A percentile compares a stretch with the other conserved stretches of the same genome.
Conservation (phyloP, 2,797 vertebrate species). For the Tamandua tetradactyla region DNA sequence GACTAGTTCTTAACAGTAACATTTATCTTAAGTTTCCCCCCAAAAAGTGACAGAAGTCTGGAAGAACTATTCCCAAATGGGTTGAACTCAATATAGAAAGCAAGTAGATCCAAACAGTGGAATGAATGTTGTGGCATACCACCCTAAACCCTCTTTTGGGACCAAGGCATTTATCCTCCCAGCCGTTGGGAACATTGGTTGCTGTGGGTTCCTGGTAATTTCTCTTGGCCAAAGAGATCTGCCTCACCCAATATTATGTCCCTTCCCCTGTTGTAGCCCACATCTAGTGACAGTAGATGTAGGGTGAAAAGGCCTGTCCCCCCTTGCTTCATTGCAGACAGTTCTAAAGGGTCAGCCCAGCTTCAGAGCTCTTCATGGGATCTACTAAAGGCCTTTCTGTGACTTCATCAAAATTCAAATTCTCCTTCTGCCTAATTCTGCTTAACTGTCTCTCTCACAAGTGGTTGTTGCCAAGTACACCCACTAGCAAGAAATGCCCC, state of each 20-base stretch:
- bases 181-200: not conserved
- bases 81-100: not conserved
- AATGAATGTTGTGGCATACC: not conserved
- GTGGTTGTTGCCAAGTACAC: not conserved
- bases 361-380: not conserved
- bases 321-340: not conserved
- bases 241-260: not conserved
- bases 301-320: not conserved
- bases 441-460: not conserved
- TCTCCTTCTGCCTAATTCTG: not conserved
- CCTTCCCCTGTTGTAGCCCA: not conserved
- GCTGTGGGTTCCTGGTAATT: not conserved
- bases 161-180: not conserved
- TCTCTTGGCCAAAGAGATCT: not conserved
- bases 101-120: not conserved
- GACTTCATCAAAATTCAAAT: not conserved
- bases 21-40: not conserved
- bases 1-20: not conserved
- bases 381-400: not conserved
- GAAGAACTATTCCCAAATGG: not conserved
- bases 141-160: not conserved
- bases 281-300: not conserved
- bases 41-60: not conserved
- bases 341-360: not conserved
- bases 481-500: not conserved